Base-by-base conservation (phyloP, 2,888 invertebrate genomes). In the Gymnoscelis rufifasciata region DNA sequence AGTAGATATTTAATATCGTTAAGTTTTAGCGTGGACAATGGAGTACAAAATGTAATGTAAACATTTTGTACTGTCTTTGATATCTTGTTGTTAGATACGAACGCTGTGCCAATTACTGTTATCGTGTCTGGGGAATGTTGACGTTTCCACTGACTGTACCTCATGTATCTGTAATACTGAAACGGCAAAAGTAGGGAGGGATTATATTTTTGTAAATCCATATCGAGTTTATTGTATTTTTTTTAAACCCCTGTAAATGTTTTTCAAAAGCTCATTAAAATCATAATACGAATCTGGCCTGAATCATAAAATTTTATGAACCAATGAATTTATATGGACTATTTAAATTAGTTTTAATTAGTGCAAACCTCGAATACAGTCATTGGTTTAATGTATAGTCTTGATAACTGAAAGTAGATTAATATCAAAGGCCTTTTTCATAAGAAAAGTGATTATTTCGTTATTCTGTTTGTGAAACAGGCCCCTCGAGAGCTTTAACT, bases 401-500 rank as follows among this genome's bases (percentile, higher is more conserved):
- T 33, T 33, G n/a, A 33, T 15, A 19, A 4, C 33, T 15, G 7
- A 14, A 31, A 13, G 31, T 19, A 19, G 2, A 19, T 19, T 3
- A 19, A 19, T 19, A 19, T 19, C 4, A 23, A 8, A 8, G 11
- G 35, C 19, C 11, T 33, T 15, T 10, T 19, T 19, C 31, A 33
- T 19, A 19, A 19, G 19, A 19, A 19, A 19, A 19, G 19, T 19
- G 19, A 19, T 19, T 19, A 5, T 19, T 5, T 31, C 6, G 4
- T 15, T 11, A n/a, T 23, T n/a, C 7, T 35, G 29, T 26, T 27
- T 8, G 19, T 39, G 4, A 31, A 31, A 4, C 3, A 40, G 39
- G 39, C 12, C 23, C 30, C n/a, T 33, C 35, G 19, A 36, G 35
- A 43, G 42, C 42, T 43, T 43, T 36, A 36, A 43, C 15, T 12